Evolutionary conservation across 2,113 vertebrate genomes (phyloP), one percentile per base, ranked within the genome.

Genomic region (Limnothrissa miodon): DNA sequence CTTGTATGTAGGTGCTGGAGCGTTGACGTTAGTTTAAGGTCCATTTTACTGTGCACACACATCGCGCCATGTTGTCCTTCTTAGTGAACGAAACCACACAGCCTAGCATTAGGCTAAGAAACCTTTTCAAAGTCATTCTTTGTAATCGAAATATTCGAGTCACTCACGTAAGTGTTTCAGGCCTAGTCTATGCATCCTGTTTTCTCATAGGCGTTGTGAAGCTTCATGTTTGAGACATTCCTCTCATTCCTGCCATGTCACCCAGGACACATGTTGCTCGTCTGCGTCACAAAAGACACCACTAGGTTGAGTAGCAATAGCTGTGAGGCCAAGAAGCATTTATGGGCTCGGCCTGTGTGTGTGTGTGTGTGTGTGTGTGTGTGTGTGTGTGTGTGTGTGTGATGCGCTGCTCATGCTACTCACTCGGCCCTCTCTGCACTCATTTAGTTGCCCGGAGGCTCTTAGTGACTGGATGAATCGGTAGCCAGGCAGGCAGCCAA

Each of bases 401-500:
- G n/a, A 3, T 9, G 25, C 33, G 25, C 29, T 9, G 11, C 0
- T 33, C n/a, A 10, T 9, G 66, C 66, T 15, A 17, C 13, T 36
- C 10, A 33, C 66, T 36, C 10, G 25, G 66, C 33, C 66, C 11
- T 17, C 29, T 74, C 29, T 33, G 66, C 66, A 36, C 66, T 90
- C 85, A 87, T 89, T 87, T 87, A 83, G 78, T 82, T 90, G 88
- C 84, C 66, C 25, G 66, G 13, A 39, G 66, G 66, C 10, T 88
- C 84, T 90, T 87, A 82, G 83, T 81, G 82, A 78, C 80, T 2
- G 81, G 80, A 78, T 85, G 86, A 81, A 85, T 92, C 88, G 89
- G 92, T 89, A 92, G 93, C 83, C 88, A 83, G 87, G 87, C 85
- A 51, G 53, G 92, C 89, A 92, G 93, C 84, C 88, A 83, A 86